Evolutionary conservation across 2,113 vertebrate species (phyloP).

Genomic region (Psettodes erumei): DNA sequence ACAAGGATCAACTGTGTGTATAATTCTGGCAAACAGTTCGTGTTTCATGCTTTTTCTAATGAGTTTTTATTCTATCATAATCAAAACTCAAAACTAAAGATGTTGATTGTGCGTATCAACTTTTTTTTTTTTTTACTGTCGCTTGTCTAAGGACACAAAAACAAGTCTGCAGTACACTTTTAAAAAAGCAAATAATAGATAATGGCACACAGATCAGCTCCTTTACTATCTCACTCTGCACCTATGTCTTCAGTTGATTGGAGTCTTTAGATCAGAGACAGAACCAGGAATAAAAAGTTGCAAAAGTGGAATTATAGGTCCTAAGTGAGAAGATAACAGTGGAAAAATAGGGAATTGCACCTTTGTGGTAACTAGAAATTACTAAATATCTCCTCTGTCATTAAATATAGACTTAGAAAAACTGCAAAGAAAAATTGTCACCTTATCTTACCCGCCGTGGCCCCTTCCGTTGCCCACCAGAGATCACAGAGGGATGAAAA

Average conservation of each 20-base stretch:
- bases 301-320: neutral
- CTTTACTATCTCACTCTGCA: slow-evolving; percentile 6
- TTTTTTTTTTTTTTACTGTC: neutral
- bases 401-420: slow-evolving; percentile 25
- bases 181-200: neutral
- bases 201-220: slow-evolving; percentile 14
- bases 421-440: slow-evolving; percentile 15
- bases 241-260: slow-evolving; percentile 3
- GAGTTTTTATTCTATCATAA: neutral
- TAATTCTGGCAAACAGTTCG: neutral
- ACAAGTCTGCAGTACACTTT: neutral
- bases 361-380: slow-evolving; percentile 18
- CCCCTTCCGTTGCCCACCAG: slow-evolving; percentile 8
- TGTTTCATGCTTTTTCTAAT: neutral
- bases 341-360: slow-evolving; percentile 16
- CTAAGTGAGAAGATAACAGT: neutral
- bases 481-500: slow-evolving; percentile 28
- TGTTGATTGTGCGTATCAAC: neutral
- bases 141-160: too few relatives aligned
- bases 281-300: neutral
- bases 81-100: too few relatives aligned
- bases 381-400: slow-evolving; percentile 11
- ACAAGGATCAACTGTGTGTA: slow-evolving; percentile 9
- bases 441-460: slow-evolving; percentile 5
- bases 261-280: slow-evolving; percentile 10